phyloP scores from a whole-genome alignment of 2,797 vertebrate species.

The Falco berigora region DNA sequence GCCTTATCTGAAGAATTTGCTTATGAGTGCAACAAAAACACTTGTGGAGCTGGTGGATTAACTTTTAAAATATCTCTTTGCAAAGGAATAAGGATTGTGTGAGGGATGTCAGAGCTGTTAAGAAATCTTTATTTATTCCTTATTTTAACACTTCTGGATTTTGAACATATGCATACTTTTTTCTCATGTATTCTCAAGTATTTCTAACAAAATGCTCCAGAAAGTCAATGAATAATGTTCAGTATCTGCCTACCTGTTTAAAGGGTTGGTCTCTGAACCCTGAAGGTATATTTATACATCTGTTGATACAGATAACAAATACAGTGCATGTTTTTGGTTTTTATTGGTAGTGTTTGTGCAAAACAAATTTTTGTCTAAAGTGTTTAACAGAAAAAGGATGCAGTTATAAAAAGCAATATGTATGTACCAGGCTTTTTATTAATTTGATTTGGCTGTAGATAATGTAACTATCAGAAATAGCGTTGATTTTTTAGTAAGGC shows the following conservation, averaged over 20 bases:
- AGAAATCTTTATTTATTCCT: neutral
- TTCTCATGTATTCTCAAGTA: neutral
- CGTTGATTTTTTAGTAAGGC: neutral
- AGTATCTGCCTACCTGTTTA: neutral
- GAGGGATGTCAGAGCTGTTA: neutral
- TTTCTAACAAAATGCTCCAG: neutral
- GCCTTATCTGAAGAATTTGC: neutral
- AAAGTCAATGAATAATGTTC: neutral
- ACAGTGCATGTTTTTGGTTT: neutral
- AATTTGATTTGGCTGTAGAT: neutral
- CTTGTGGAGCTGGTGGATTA: neutral
- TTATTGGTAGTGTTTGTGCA: neutral
- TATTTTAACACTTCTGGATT: neutral
- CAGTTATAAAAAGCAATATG: neutral
- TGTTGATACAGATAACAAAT: neutral
- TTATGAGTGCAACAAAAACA: neutral
- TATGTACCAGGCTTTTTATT: neutral
- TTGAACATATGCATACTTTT: neutral
- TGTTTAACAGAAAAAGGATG: neutral
- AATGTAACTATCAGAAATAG: neutral
- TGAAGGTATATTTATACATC: neutral
- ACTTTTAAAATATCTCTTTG: neutral
- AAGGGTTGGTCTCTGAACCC: neutral
- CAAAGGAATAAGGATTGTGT: neutral
- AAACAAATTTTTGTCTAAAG: neutral